Base-by-base conservation (phyloP, 2,888 invertebrate genomes). In the Chrysolina americana region DNA sequence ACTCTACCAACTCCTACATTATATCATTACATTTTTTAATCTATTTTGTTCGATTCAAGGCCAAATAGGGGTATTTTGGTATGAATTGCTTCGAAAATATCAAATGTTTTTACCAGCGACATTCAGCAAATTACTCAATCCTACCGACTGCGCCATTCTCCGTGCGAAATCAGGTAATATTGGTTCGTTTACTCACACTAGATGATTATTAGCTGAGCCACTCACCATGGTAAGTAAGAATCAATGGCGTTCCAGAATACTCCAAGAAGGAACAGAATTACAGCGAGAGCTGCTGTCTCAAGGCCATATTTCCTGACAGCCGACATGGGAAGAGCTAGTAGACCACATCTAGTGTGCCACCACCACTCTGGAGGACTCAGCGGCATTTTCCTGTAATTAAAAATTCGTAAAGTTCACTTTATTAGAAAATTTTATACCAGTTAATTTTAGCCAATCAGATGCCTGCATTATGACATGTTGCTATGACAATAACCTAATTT, bases 351-450 rank as follows among this genome's bases (percentile, higher is more conserved):
- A 2, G 95, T 95, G 84, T 95, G 94, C 95, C 95, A 95, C 94
- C 94, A 95, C 95, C 95, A 95, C 87, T 95, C 95, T 0, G 95
- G 94, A 0, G 95, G 94, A 82, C 94, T 94, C 11, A 95, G 87
- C 0, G 95, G 95, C 93, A 95, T 95, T 79, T 90, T 90, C 4
- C 92, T 92, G 75, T 44, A 64, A 70, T 63, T 13, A 13, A 53
- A 0, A 11, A 11, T 53, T 53, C 11, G 53, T 41, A 8, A 11
- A 4, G 56, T 50, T 19, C 36, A 71, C 21, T 36, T 36, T 47
- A 23, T 21, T n/a, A n/a, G n/a, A n/a, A n/a, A n/a, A n/a, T n/a
- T n/a, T n/a, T n/a, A n/a, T n/a, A n/a, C n/a, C n/a, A n/a, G n/a
- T n/a, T n/a, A n/a, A n/a, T n/a, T n/a, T n/a, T n/a, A n/a, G n/a